Percentiles rank a stretch among this genome's conserved stretches.
Evolutionary conservation across 2,888 invertebrate species (phyloP).

Genomic region (Spodoptera littoralis): DNA sequence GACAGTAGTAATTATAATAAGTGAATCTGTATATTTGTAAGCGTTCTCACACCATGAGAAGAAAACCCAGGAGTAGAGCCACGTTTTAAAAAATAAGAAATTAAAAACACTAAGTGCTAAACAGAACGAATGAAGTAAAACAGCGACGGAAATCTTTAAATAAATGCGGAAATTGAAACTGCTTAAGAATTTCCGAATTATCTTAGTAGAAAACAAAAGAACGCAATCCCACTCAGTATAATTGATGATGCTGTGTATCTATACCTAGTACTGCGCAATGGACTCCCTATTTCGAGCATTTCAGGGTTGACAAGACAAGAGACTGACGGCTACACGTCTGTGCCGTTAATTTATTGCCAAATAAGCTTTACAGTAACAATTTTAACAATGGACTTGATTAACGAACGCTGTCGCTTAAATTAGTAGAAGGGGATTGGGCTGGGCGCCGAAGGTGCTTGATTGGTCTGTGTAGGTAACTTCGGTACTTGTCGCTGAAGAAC

Average conservation of each 20-base stretch:
- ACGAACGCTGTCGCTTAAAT: slow-evolving; percentile 27
- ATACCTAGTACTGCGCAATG: slow-evolving; percentile 34
- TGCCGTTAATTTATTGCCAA: slow-evolving; percentile 54
- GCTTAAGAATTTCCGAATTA: slow-evolving; percentile 21
- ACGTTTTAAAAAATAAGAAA: no score
- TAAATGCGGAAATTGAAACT: slow-evolving; percentile 6
- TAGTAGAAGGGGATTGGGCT: slow-evolving; percentile 9
- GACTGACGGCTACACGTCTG: slow-evolving; percentile 55
- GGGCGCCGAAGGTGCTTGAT: no score
- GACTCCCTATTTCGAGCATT: slow-evolving; percentile 52
- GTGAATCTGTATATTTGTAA: no score
- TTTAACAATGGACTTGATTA: slow-evolving; percentile 55
- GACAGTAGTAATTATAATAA: no score
- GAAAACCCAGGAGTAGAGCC: no score
- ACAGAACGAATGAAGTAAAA: no score
- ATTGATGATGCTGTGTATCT: slow-evolving; percentile 47
- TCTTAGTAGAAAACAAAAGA: slow-evolving; percentile 17
- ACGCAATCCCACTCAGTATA: slow-evolving; percentile 37
- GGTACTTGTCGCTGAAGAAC: no score
- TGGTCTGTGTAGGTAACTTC: no score
- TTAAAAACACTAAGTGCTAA: no score
- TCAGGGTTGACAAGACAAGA: slow-evolving; percentile 54
- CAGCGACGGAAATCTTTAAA: no score
- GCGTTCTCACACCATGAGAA: no score
- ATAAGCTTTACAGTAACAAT: slow-evolving; percentile 48